Percentiles rank a stretch among this genome's conserved stretches.
Conservation (phyloP, 2,797 vertebrate genomes). For the Peromyscus melanophrys region DNA sequence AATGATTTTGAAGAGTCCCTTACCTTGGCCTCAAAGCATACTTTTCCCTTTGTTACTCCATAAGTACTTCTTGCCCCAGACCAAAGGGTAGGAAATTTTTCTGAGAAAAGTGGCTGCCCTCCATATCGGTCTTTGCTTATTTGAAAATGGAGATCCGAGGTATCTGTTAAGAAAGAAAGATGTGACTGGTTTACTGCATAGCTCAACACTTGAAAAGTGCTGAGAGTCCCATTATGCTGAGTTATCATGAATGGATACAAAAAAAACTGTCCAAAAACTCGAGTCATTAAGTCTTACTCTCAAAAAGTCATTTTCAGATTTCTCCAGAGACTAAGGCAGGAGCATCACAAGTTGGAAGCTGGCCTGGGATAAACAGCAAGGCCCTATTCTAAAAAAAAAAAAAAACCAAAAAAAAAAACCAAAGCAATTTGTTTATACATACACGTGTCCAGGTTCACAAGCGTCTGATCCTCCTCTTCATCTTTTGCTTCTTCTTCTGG, state of each 20-base stretch:
- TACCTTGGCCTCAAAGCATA: slow-evolving; percentile 96
- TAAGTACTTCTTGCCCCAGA: slow-evolving; percentile 95
- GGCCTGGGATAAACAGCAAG: background rate
- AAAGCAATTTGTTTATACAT: slow-evolving; percentile 80
- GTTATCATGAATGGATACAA: background rate
- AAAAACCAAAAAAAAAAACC: background rate
- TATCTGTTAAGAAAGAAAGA: slow-evolving; percentile 88
- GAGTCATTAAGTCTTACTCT: background rate
- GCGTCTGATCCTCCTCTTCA: slow-evolving; percentile 89
- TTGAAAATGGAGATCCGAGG: slow-evolving; percentile 95
- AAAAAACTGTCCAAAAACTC: slow-evolving; percentile 16
- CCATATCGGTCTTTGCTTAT: slow-evolving; percentile 91
- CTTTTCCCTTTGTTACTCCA: slow-evolving; percentile 91
- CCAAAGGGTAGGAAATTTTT: slow-evolving; percentile 94
- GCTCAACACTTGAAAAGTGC: background rate
- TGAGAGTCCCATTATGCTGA: background rate
- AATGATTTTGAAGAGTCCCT: background rate
- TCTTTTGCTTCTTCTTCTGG: slow-evolving; percentile 86
- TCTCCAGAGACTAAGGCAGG: background rate
- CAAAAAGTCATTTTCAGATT: slow-evolving; percentile 11
- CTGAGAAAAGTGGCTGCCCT: slow-evolving; percentile 93
- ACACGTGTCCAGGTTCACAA: slow-evolving; percentile 93
- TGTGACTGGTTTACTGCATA: background rate
- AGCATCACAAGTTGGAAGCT: background rate
- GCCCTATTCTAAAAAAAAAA: background rate